These are phyloP conservation scores for Cataglyphis rosenhaueri DNA, from an alignment of 2,888 invertebrate species.

Conservation along the genomic window DNA sequence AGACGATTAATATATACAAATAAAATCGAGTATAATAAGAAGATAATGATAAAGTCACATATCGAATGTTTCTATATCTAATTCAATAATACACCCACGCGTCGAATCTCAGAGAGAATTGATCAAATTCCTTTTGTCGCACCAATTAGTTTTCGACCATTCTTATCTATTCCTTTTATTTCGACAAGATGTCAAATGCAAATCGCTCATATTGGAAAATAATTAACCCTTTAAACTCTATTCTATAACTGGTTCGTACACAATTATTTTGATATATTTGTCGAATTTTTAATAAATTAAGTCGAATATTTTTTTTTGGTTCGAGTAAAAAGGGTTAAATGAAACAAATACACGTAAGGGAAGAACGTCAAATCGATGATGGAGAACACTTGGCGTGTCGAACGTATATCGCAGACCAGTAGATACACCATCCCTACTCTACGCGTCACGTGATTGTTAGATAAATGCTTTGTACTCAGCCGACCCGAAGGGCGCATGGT, in stretches of 20 bases:
- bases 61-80: conserved; percentile 19
- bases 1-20: conserved; percentile 45
- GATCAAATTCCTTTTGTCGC: conserved; percentile 5
- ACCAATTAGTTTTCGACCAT: background rate
- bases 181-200: background rate
- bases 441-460: conserved; percentile 70
- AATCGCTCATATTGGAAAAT: conserved; percentile 22
- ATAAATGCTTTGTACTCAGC: conserved; percentile 83
- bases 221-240: conserved; percentile 27
- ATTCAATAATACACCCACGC: conserved; percentile 27
- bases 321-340: conserved; percentile 37
- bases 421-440: conserved; percentile 50
- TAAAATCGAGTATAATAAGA: conserved; percentile 22
- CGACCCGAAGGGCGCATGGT: conserved; percentile 74
- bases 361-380: conserved; percentile 69
- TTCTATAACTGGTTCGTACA: background rate
- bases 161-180: background rate
- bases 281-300: background rate
- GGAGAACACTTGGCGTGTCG: conserved; percentile 62
- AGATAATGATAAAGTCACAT: conserved; percentile 20
- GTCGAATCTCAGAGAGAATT: conserved; percentile 12
- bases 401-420: conserved; percentile 27
- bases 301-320: conserved; percentile 11
- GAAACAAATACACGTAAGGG: conserved; percentile 58
- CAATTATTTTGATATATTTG: background rate